These are phyloP conservation scores for Dipodomys ordii DNA, from an alignment of 2,113 vertebrate species.

Conservation along the genomic window DNA sequence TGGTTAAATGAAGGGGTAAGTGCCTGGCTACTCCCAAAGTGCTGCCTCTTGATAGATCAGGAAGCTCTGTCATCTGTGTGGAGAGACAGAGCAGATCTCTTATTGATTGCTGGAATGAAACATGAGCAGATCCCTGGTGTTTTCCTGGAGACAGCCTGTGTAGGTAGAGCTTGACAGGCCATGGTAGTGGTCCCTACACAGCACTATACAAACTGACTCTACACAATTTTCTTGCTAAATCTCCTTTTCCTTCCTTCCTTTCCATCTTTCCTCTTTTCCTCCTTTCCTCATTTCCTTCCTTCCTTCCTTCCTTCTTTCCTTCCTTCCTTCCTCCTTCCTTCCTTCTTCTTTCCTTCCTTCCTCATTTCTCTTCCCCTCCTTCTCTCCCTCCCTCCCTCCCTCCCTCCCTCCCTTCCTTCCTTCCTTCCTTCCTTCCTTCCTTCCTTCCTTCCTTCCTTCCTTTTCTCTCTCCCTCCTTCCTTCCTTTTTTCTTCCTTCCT, in stretches of 20 bases:
- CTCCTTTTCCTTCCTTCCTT: not conserved
- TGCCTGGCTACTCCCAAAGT: not conserved
- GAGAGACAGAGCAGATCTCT: not conserved
- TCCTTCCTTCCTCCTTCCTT: not conserved
- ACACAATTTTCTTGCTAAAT: constrained; percentile 18
- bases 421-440: too few species aligned
- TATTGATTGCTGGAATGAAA: not conserved
- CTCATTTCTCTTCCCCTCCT: too few species aligned
- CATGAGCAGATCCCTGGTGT: not conserved
- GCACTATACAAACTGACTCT: not conserved
- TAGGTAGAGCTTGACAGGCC: not conserved
- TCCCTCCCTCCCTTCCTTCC: too few species aligned
- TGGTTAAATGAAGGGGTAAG: not conserved
- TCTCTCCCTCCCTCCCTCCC: too few species aligned
- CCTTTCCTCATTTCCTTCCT: not conserved
- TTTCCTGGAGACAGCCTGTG: not conserved
- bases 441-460: too few species aligned
- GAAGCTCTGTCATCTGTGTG: not conserved
- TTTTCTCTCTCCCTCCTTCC: too few species aligned
- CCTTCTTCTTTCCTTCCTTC: not conserved
- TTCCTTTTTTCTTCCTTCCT: not conserved
- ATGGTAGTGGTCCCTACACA: not conserved
- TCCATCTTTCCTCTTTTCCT: not conserved
- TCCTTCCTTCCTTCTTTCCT: not conserved
- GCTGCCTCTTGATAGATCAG: not conserved